Evolutionary conservation across 2,113 vertebrate species (phyloP), one percentile per base, ranked within the genome.

Genomic region (Lepidothrix coronata): DNA sequence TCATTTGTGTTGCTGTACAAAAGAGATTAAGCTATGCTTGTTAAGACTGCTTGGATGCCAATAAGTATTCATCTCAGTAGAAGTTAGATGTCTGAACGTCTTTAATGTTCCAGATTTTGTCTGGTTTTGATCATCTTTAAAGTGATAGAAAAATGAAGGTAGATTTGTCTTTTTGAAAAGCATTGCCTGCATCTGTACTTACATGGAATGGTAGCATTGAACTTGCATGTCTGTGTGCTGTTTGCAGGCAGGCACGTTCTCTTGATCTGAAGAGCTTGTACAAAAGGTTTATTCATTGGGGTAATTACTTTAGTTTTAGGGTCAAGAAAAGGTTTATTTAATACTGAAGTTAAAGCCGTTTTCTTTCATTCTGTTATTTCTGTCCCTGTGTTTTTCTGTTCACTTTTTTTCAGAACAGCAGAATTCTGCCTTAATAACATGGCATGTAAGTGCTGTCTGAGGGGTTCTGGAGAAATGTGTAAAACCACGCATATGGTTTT

Each of bases 401-500:
- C 48, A 31, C 31, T 52, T 89, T 92, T 73, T 91, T 84, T 51
- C 66, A 81, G 78, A 95, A 74, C 83, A 94, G 89, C 81, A 89
- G 61, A 92, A 83, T 91, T 96, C 92, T 96, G 61, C 79, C 55
- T 93, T 95, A 95, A 82, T 93, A 97, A 92, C 97, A 95, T 55
- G 31, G 35, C 85, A 73, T 23, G n/a, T 74, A 94, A 71, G 77
- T 94, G 94, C 96, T 97, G 76, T 67, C 84, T 43, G 95, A 96
- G 94, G 89, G 78, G n/a, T 93, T 92, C 85, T 97, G 65, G 75
- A 89, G 92, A 94, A 87, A 96, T 43, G 76, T 79, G 96, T 41
- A 78, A 91, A 92, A 74, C 8, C 0, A 30, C 94, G 92, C 97
- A 97, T 97, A 97, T 98, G 98, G 97, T 97, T 98, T 97, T 84